Base-by-base conservation (phyloP, 2,113 vertebrate genomes). In the Hymenochirus boettgeri region DNA sequence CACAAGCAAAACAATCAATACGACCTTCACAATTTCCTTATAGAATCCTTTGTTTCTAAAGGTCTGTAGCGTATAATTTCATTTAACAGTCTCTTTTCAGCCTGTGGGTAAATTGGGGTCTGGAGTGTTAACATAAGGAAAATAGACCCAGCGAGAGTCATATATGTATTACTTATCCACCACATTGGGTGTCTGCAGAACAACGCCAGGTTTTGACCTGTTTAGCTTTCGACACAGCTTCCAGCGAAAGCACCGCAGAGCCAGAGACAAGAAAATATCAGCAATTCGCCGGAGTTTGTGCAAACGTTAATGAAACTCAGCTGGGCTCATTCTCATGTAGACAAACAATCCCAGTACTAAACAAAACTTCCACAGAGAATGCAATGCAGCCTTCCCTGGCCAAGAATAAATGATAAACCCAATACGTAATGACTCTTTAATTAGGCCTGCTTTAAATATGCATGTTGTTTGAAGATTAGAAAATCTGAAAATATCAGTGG, bases 281-380 rank as follows among this genome's bases (percentile, higher is more conserved):
- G 39, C 57, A 18, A 19, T 27, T 19, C 15, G 25, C 15, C 26
- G 25, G 33, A 52, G 47, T 53, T 69, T 69, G 57, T 52, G 55
- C 47, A 69, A 60, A 60, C 48, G 57, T 47, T 69, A 69, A 69
- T 69, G 56, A 46, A 69, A 42, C 65, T 69, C 65, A 69, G 65
- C 65, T 69, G 65, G 65, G 65, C 31, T 27, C 56, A 60, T 37
- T 6, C 62, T 47, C 26, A 47, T 59, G 23, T 42, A 60, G 31
- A 52, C 29, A 24, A 10, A 29, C 51, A 42, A 42, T 7, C 39
- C 15, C 13, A 42, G 17, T n/a, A 56, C 54, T 45, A 60, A 53
- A 53, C 17, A 4, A 39, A 17, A 51, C 31, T 27, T 37, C 18
- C 48, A 57, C 26, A 46, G 22, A 53, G 25, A 19, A 55, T 18